Conservation (phyloP, 2,113 vertebrate species). For the Rhadina sibilatrix region DNA sequence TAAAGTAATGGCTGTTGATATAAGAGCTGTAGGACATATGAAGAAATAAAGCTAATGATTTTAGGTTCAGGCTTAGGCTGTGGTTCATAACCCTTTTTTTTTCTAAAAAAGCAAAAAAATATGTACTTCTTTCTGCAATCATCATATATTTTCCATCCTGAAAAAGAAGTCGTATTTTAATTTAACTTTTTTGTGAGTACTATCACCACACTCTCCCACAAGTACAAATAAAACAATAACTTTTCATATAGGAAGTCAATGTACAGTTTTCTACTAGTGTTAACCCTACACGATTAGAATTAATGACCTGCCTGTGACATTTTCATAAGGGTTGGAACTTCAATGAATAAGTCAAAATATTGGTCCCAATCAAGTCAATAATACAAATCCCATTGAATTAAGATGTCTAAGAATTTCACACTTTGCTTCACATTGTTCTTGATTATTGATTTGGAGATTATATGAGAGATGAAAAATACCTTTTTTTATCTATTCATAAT, state of each 20-base stretch:
- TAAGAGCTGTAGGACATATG: neutral
- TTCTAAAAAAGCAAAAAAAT: neutral
- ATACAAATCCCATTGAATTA: neutral
- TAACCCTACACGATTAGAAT: neutral
- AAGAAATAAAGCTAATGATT: neutral
- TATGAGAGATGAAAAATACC: neutral
- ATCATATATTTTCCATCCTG: neutral
- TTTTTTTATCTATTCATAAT: neutral
- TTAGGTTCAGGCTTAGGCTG: neutral
- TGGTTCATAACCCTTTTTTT: neutral
- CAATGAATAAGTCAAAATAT: neutral
- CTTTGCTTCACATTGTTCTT: neutral
- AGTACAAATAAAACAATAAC: neutral
- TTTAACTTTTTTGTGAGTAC: neutral
- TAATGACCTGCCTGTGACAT: neutral
- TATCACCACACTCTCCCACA: neutral
- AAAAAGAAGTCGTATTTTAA: neutral
- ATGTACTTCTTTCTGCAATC: neutral
- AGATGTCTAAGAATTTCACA: neutral
- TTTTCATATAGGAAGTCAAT: neutral
- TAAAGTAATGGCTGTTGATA: neutral
- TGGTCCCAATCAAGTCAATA: neutral
- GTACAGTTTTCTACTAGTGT: neutral
- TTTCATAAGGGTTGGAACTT: neutral
- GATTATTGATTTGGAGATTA: neutral